Evolutionary conservation across 1,140 invertebrate species (phyloP).

Genomic region (Drosophila cardini): DNA sequence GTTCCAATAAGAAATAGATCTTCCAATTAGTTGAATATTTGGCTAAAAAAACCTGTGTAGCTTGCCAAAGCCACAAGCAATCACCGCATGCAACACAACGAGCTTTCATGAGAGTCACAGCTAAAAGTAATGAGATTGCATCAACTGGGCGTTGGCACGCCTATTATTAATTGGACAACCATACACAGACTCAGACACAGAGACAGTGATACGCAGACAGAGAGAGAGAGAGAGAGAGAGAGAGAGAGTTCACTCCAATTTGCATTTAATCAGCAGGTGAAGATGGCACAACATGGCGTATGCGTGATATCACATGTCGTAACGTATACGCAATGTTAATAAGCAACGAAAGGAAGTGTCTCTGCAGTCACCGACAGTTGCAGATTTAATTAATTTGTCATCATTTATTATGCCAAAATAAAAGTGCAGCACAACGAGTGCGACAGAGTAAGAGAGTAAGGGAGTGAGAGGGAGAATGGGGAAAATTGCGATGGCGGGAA

Average conservation of each 20-base stretch:
- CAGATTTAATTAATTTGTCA: conserved; percentile 81
- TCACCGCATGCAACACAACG: neutral
- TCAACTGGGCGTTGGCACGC: conserved; percentile 6
- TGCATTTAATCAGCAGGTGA: conserved; percentile 42
- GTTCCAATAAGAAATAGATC: conserved; percentile 4
- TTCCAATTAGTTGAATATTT: neutral
- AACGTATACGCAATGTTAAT: conserved; percentile 52
- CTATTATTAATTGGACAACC: conserved; percentile 36
- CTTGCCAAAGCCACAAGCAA: conserved; percentile 3
- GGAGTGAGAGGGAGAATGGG: neutral
- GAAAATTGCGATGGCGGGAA: too few relatives aligned
- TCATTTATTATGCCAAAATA: conserved; percentile 78
- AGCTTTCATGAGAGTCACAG: conserved; percentile 8
- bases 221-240: neutral
- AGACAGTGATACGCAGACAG: neutral
- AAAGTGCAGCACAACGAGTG: conserved; percentile 8
- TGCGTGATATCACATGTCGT: conserved; percentile 31
- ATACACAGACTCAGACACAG: neutral
- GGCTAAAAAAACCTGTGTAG: neutral
- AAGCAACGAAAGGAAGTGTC: conserved; percentile 8
- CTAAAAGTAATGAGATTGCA: conserved; percentile 24
- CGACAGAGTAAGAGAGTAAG: neutral
- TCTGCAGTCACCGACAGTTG: conserved; percentile 43
- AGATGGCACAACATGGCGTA: conserved; percentile 35
- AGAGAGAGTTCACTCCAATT: conserved; percentile 15